Evolutionary conservation across 2,888 invertebrate genomes (phyloP).

Genomic region (Dynastes hyllus): DNA sequence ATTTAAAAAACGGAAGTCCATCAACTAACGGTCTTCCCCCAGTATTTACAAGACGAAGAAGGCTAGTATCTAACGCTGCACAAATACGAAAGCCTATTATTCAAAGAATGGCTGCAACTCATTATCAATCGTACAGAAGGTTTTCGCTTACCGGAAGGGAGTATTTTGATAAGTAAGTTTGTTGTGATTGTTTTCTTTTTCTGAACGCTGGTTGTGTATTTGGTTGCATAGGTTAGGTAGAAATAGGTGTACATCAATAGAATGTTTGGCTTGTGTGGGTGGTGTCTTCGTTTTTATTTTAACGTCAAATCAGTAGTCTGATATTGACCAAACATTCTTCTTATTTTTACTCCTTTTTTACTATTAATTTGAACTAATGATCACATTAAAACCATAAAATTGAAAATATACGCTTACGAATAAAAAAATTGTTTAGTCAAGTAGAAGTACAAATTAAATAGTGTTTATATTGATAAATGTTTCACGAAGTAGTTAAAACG

Average conservation of each 20-base stretch:
- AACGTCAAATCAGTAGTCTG: neutral
- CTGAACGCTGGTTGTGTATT: neutral
- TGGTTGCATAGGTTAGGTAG: conserved; percentile 28
- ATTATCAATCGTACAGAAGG: conserved; percentile 22
- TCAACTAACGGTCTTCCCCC: conserved; percentile 3
- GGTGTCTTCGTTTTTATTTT: neutral
- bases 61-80: neutral
- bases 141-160: conserved; percentile 28
- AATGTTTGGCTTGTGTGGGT: neutral
- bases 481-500: too few relatives aligned
- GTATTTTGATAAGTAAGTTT: conserved; percentile 37
- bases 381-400: too few relatives aligned
- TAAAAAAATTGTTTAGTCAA: too few relatives aligned
- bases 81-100: conserved; percentile 15
- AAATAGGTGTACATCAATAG: neutral
- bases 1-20: conserved; percentile 32
- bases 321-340: too few relatives aligned
- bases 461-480: too few relatives aligned
- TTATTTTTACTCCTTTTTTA: too few relatives aligned
- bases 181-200: neutral
- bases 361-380: too few relatives aligned
- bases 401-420: too few relatives aligned
- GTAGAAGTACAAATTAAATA: too few relatives aligned
- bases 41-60: conserved; percentile 25
- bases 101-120: neutral